Percentiles rank a stretch among this genome's conserved stretches.
phyloP scores from a whole-genome alignment of 30 jellyfish, hydroid and myxozoan species.

The Turritopsis rubra region DNA sequence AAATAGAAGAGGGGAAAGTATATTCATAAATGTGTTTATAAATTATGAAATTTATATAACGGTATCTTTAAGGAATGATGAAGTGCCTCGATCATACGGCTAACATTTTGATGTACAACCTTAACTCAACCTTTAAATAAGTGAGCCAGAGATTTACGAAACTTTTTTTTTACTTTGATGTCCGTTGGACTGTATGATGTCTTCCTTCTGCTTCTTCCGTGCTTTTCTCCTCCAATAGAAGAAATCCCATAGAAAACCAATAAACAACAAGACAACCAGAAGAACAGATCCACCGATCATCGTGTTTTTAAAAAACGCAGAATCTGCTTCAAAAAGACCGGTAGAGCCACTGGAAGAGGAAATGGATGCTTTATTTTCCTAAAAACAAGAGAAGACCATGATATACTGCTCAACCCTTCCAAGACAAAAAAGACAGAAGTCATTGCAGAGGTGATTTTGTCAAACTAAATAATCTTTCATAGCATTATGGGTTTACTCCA shows the following conservation, averaged over 20 bases:
- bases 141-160: not conserved
- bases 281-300: constrained; percentile 57
- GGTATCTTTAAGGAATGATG: too few relatives aligned
- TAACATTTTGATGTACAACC: too few relatives aligned
- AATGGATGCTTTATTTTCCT: constrained; percentile 43
- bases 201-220: constrained; percentile 19
- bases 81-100: too few relatives aligned
- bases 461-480: too few relatives aligned
- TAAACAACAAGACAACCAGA: constrained; percentile 33
- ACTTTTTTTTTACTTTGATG: not conserved
- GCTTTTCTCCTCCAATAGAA: constrained; percentile 33
- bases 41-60: too few relatives aligned
- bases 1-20: too few relatives aligned
- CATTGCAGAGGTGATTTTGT: too few relatives aligned
- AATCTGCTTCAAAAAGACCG: constrained; percentile 61
- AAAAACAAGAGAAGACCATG: not conserved
- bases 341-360: constrained; percentile 60
- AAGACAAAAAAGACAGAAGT: too few relatives aligned
- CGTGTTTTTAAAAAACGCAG: constrained; percentile 53
- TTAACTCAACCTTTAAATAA: too few relatives aligned
- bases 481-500: too few relatives aligned
- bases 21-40: too few relatives aligned
- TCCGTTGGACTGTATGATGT: constrained; percentile 41
- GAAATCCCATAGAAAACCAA: constrained; percentile 84
- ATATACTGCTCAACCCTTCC: too few relatives aligned